phyloP scores from a whole-genome alignment of 1,140 invertebrate genomes.

The Drosophila burlai region DNA sequence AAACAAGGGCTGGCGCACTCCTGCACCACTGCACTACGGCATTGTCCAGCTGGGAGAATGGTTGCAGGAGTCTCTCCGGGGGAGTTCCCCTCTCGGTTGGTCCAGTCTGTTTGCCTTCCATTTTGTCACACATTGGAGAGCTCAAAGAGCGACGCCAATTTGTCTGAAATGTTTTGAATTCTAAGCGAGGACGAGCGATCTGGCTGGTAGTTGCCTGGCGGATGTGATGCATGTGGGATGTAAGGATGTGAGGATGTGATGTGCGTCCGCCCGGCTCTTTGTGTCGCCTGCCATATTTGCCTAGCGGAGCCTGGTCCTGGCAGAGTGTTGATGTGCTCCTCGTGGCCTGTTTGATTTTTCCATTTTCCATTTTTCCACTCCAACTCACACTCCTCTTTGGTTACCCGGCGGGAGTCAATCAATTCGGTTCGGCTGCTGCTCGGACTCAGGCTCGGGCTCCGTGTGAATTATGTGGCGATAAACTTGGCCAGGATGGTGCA shows the following conservation, averaged over 20 bases:
- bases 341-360: slow-evolving; percentile 52
- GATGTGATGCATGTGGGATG: slow-evolving; percentile 53
- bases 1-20: slow-evolving; percentile 66
- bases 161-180: slow-evolving; percentile 83
- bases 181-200: slow-evolving; percentile 61
- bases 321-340: slow-evolving; percentile 34
- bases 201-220: slow-evolving; percentile 22
- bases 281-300: slow-evolving; percentile 62
- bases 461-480: slow-evolving; percentile 81
- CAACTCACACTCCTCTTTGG: slow-evolving; percentile 12
- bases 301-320: slow-evolving; percentile 43
- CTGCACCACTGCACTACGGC: slow-evolving; percentile 19
- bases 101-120: slow-evolving; percentile 70
- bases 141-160: slow-evolving; percentile 79
- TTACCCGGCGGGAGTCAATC: slow-evolving; percentile 60
- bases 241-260: slow-evolving; percentile 5
- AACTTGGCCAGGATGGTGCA: slow-evolving; percentile 74
- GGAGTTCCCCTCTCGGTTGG: background rate
- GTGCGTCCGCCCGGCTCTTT: slow-evolving; percentile 27
- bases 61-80: background rate
- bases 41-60: slow-evolving; percentile 54
- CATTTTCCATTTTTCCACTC: slow-evolving; percentile 60
- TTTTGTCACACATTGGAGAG: slow-evolving; percentile 78
- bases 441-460: background rate
- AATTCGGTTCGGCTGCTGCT: slow-evolving; percentile 54